Base-by-base conservation (phyloP, 2,888 invertebrate species). In the Dryobota labecula region DNA sequence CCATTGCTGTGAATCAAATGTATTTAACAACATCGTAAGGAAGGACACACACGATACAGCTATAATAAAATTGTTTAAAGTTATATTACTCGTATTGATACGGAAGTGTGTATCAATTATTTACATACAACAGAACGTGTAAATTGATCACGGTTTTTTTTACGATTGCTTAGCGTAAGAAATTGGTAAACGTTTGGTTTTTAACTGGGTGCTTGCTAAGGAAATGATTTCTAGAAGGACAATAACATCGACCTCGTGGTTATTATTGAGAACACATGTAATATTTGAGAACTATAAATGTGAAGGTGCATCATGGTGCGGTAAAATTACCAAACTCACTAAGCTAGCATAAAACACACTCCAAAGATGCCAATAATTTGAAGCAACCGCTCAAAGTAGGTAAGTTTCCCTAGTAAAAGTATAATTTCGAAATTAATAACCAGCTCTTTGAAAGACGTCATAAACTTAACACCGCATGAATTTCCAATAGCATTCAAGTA, bases 1-100 rank as follows among this genome's bases (percentile, higher is more conserved):
- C 64, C 64, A 36, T 24, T 38, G 20, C 20, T 33, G 60, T 56
- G 47, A 57, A 80, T 69, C 77, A 57, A 80, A 61, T 75, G 60
- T 80, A 61, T 80, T 78, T 75, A 80, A 63, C 11, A 80, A 80
- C 69, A 75, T 24, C 18, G 0, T 53, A 2, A 47, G 24, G 24
- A 54, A 38, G 27, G 27, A 15, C 11, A 49, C 49, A 60, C 45
- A 63, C 30, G 41, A 75, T 56, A 63, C 24, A 11, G n/a, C 7
- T 51, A 33, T 43, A 33, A 49, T 2, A 9, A 2, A 45, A 33
- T 20, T 62, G 4, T 38, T 64, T n/a, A n/a, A n/a, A n/a, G n/a
- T n/a, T 33, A 41, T 33, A 53, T 5, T 41, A 9, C 43, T 13
- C 36, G 43, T 58, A 53, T 63, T n/a, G 4, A 18, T 24, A 36